phyloP scores from a whole-genome alignment of 2,888 invertebrate species.

The Leptopterna dolabrata region DNA sequence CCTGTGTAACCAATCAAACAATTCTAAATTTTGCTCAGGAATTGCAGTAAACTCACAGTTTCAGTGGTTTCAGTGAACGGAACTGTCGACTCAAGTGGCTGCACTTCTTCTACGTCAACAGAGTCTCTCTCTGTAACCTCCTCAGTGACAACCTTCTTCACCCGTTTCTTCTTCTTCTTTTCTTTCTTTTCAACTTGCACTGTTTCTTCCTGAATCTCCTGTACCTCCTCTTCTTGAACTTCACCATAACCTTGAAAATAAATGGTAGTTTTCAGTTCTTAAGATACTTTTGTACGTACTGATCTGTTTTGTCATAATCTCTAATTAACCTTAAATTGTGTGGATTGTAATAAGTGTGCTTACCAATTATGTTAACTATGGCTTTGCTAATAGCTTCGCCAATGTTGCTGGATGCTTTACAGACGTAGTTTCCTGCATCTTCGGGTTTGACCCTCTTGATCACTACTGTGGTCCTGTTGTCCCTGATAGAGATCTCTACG shows the following conservation, averaged over 20 bases:
- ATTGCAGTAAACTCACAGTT: slow-evolving; percentile 55
- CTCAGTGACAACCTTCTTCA: slow-evolving; percentile 60
- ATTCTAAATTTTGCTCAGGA: background rate
- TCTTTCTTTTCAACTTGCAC: slow-evolving; percentile 64
- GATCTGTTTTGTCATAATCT: too few species aligned
- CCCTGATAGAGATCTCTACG: slow-evolving; percentile 77
- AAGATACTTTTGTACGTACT: background rate
- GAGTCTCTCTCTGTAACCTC: slow-evolving; percentile 66
- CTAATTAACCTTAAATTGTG: too few species aligned
- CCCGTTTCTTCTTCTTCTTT: slow-evolving; percentile 65
- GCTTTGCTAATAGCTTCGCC: slow-evolving; percentile 85
- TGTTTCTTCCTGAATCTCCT: slow-evolving; percentile 69
- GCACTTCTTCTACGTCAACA: slow-evolving; percentile 70
- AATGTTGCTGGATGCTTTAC: slow-evolving; percentile 87
- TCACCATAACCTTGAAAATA: slow-evolving; percentile 64
- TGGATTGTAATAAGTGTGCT: background rate
- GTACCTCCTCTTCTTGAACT: slow-evolving; percentile 63
- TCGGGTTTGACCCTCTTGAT: slow-evolving; percentile 75
- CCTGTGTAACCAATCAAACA: background rate
- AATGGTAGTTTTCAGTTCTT: slow-evolving; percentile 55
- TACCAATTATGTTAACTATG: slow-evolving; percentile 74
- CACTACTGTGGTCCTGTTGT: slow-evolving; percentile 78
- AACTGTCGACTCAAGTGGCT: slow-evolving; percentile 72
- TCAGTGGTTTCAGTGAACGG: slow-evolving; percentile 69
- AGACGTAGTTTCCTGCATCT: slow-evolving; percentile 81